Evolutionary conservation across 2,888 invertebrate species (phyloP).

Genomic region (Limnephilus rhombicus): DNA sequence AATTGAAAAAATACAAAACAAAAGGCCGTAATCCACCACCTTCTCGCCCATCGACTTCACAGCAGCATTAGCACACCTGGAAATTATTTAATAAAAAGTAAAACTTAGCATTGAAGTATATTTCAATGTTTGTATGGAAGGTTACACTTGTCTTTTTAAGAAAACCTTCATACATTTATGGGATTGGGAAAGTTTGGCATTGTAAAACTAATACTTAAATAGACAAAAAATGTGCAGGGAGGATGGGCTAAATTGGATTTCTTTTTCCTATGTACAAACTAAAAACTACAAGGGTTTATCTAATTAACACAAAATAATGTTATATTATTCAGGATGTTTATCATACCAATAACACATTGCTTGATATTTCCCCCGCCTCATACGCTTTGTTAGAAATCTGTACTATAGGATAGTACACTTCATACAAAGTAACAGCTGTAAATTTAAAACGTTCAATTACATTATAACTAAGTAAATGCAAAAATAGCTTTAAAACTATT

Average conservation of each 20-base stretch:
- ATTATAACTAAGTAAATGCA: background rate
- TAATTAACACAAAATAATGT: background rate
- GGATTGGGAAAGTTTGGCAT: background rate
- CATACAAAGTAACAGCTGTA: conserved; percentile 86
- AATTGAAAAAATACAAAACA: background rate
- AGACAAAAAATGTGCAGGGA: background rate
- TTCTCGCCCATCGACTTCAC: background rate
- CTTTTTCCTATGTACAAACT: background rate
- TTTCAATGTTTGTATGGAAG: conserved; percentile 15
- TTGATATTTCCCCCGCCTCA: conserved; percentile 79
- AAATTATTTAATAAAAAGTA: background rate
- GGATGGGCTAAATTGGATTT: background rate
- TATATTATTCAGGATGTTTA: background rate
- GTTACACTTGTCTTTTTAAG: background rate
- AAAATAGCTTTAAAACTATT: background rate
- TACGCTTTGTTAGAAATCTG: conserved; percentile 82
- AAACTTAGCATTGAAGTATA: background rate
- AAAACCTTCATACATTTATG: background rate
- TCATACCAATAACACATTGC: conserved; percentile 76
- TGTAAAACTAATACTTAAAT: background rate
- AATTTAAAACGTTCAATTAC: conserved; percentile 60
- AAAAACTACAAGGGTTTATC: background rate
- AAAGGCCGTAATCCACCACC: background rate
- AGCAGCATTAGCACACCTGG: background rate
- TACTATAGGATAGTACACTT: conserved; percentile 83